Base-by-base conservation (phyloP, 2,113 vertebrate species). In the Notechis scutatus region DNA sequence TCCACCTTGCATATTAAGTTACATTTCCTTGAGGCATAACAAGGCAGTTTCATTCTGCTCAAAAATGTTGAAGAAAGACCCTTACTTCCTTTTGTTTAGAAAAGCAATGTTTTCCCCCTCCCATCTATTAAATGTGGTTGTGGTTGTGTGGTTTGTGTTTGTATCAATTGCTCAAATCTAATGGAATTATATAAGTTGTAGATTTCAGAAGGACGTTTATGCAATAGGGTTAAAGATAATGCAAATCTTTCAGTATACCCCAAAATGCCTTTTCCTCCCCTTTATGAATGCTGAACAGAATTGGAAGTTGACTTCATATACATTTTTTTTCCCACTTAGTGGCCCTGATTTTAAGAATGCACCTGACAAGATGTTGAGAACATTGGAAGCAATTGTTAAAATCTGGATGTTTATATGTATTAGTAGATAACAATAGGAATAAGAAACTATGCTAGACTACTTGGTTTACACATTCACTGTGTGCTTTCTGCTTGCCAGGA, bases 1-100 rank as follows among this genome's bases (percentile, higher is more conserved):
- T 97, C 93, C 94, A 87, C 94, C 81, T 92, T 1, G 0, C 50
- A 20, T 95, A 95, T 96, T 95, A 95, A 96, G 96, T 97, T 96
- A 96, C 90, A 93, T 94, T 96, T 61, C 93, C 94, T 91, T 90
- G 93, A 95, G 95, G 90, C 15, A 54, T 87, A 95, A 94, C 88
- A 93, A 94, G 93, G 93, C 94, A 96, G 92, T 94, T 94, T 87
- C 52, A 92, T 93, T 86, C 90, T 91, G 61, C 96, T 56, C 92
- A 92, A 85, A 89, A 55, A 64, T 96, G 93, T 93, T 87, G 89
- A 81, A 90, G 92, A 94, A 93, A 86, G n/a, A 50, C 47, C 7
- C 18, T 87, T 93, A 42, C 45, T 87, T 90, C 42, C 45, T 93
- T 90, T 87, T 89, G 56, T 90, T 87, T 64, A 93, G 55, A 64